Evolutionary conservation across 2,113 vertebrate genomes (phyloP).

Genomic region (Bagarius yarrelli): DNA sequence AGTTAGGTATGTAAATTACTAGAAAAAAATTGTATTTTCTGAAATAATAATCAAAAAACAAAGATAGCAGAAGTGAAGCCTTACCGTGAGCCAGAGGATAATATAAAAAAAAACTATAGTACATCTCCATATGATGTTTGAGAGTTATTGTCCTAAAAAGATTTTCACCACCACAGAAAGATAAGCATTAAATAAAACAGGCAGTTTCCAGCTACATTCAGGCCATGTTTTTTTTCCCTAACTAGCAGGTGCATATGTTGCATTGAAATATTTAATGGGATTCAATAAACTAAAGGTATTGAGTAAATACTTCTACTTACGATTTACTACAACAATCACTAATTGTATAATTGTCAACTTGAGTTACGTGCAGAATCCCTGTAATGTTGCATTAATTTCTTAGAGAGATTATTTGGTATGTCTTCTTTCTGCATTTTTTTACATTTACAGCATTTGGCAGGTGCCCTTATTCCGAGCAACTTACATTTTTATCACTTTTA

Average conservation of each 20-base stretch:
- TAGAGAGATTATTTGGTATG: too few species aligned
- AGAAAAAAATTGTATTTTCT: background rate
- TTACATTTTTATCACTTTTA: too few species aligned
- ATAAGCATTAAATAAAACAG: background rate
- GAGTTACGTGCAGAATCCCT: background rate
- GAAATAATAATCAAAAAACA: background rate
- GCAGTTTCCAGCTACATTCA: background rate
- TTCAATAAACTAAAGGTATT: background rate
- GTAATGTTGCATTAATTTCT: too few species aligned
- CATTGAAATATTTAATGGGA: background rate
- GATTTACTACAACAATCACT: background rate
- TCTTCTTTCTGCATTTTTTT: too few species aligned
- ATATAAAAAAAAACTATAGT: too few species aligned
- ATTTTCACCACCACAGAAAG: background rate
- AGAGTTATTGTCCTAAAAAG: background rate
- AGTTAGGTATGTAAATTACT: too few species aligned
- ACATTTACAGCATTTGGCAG: too few species aligned
- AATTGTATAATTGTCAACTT: background rate
- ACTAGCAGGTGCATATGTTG: background rate
- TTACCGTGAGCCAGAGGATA: too few species aligned
- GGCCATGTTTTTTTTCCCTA: too few species aligned
- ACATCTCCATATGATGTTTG: too few species aligned
- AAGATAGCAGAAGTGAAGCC: background rate
- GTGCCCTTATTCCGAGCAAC: too few species aligned
- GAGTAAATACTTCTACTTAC: too few species aligned